A percentile compares a stretch with the other conserved stretches of the same genome.
These are phyloP conservation scores for Rhabdomys dilectus DNA, from an alignment of 2,113 vertebrate genomes.

Conservation along the genomic window DNA sequence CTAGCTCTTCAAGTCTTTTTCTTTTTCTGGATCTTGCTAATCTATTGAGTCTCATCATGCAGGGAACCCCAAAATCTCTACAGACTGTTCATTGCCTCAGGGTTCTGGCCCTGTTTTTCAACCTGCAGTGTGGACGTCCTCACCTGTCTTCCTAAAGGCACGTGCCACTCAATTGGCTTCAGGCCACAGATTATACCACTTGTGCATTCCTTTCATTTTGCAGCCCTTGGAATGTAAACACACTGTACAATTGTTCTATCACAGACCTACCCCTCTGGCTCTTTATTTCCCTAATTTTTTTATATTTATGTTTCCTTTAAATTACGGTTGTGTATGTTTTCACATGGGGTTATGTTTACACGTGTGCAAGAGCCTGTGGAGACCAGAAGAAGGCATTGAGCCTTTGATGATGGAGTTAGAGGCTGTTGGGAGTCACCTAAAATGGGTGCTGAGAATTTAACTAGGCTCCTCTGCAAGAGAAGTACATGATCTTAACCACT, in stretches of 20 bases:
- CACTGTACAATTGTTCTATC: neutral
- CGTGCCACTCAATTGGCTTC: neutral
- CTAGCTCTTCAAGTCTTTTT: neutral
- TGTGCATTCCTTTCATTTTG: neutral
- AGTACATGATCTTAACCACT: neutral
- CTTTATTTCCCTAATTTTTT: neutral
- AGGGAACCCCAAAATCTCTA: neutral
- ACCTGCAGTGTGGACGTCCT: accelerated
- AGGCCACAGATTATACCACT: neutral
- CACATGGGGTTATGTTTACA: no score
- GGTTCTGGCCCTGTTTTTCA: neutral
- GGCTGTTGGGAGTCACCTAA: no score
- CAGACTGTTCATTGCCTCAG: neutral
- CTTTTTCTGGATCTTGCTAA: neutral
- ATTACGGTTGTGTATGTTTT: neutral
- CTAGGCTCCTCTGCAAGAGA: neutral
- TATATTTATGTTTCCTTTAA: neutral
- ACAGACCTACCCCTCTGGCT: neutral
- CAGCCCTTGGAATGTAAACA: neutral
- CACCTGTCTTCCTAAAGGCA: neutral
- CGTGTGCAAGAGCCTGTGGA: neutral
- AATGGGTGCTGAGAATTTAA: neutral
- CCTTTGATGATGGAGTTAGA: neutral
- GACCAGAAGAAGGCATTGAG: neutral
- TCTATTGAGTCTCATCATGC: neutral